Conservation (phyloP, 37 sponge, comb jelly and placozoan species). For the Geodia barretti region DNA sequence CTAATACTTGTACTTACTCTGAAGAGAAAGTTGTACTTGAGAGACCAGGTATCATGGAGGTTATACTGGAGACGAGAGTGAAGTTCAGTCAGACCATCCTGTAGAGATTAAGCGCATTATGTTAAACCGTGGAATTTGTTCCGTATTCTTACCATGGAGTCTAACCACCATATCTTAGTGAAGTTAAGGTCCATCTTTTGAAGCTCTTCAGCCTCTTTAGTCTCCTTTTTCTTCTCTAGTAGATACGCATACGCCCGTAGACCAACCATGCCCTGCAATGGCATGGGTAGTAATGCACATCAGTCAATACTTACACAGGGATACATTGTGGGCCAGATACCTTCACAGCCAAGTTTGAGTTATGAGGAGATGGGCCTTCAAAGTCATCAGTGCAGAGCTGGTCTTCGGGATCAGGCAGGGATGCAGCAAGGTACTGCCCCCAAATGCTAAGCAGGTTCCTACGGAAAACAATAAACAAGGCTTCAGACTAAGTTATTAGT, state of each 20-base stretch:
- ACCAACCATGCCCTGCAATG: conserved; percentile 48
- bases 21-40: conserved; percentile 79
- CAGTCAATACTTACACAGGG: neutral
- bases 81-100: conserved; percentile 8
- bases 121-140: too few species aligned
- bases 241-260: conserved; percentile 55
- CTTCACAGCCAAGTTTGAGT: conserved; percentile 75
- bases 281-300: neutral
- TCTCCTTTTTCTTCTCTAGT: conserved; percentile 19
- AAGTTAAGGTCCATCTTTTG: neutral
- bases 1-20: conserved; percentile 13
- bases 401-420: conserved; percentile 69
- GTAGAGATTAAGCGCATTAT: neutral
- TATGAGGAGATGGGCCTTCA: conserved; percentile 76
- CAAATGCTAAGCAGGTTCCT: conserved; percentile 46
- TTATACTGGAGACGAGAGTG: conserved; percentile 71
- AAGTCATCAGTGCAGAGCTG: conserved; percentile 86
- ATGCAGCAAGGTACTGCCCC: conserved; percentile 48
- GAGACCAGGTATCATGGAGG: conserved; percentile 59
- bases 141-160: neutral
- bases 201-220: conserved; percentile 34
- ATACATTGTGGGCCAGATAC: conserved; percentile 5
- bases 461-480: neutral
- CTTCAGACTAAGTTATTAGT: neutral
- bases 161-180: conserved; percentile 55